A percentile compares a stretch with the other conserved stretches of the same genome.
phyloP scores from a whole-genome alignment of 2,888 invertebrate species.

The Ernsta delagoae region DNA sequence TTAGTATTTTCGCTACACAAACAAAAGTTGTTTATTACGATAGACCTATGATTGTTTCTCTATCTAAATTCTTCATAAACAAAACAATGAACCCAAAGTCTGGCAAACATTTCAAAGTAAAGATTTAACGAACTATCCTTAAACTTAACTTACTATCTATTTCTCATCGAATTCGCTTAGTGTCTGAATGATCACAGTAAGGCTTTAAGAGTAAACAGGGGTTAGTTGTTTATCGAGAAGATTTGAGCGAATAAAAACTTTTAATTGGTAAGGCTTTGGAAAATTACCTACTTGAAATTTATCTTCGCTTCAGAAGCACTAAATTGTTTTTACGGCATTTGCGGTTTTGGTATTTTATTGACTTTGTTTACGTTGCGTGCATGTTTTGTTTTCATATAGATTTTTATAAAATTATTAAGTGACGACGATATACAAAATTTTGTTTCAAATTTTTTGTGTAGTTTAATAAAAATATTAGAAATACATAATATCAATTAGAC shows the following conservation, averaged over 20 bases:
- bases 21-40: no score
- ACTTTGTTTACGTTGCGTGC: neutral
- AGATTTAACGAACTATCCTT: conserved; percentile 2
- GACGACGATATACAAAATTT: no score
- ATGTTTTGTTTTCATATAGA: no score
- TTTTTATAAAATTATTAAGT: no score
- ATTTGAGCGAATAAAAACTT: conserved; percentile 18
- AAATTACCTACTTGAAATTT: conserved; percentile 12
- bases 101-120: neutral
- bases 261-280: conserved; percentile 14
- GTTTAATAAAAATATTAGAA: no score
- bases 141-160: conserved; percentile 7
- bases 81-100: no score
- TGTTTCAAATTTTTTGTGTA: no score
- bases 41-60: no score
- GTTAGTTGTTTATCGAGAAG: conserved; percentile 19
- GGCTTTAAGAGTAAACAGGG: conserved; percentile 18
- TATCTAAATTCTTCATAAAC: no score
- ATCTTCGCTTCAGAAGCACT: conserved; percentile 7
- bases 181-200: conserved; percentile 9
- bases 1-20: no score
- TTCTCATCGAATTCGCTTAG: conserved; percentile 18
- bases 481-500: no score
- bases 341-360: conserved; percentile 3
- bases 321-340: conserved; percentile 17